A percentile compares a stretch with the other conserved stretches of the same genome.
Evolutionary conservation across 1,140 invertebrate genomes (phyloP).

Genomic region (Telenomus remus): DNA sequence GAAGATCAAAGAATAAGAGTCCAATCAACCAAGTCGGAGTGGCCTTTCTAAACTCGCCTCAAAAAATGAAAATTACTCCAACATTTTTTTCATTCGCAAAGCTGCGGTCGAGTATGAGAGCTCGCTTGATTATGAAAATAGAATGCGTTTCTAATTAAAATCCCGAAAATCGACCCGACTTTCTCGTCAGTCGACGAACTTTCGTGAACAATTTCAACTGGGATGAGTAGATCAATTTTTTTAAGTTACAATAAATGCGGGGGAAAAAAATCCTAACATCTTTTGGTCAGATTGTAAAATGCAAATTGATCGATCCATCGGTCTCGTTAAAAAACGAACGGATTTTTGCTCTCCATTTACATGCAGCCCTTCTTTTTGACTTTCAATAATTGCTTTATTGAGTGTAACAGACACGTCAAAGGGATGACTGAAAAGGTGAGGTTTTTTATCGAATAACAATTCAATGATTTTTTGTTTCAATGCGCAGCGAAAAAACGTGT

Average conservation of each 20-base stretch:
- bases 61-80: constrained; percentile 49
- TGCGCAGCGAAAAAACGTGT: background rate
- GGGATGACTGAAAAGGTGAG: constrained; percentile 2
- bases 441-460: no score
- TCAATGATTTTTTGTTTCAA: no score
- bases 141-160: constrained; percentile 36
- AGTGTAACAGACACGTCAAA: background rate
- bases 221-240: no score
- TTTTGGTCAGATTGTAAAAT: no score
- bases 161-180: constrained; percentile 1
- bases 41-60: constrained; percentile 39
- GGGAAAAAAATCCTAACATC: no score
- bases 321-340: no score
- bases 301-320: no score
- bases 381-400: background rate
- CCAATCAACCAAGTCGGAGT: constrained; percentile 50
- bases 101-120: background rate
- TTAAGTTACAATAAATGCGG: no score
- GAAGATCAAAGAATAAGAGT: constrained; percentile 58
- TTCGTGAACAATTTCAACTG: no score
- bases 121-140: constrained; percentile 30
- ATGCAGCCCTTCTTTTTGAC: background rate
- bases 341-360: background rate
- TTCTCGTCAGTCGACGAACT: no score
- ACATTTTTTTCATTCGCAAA: constrained; percentile 37